Evolutionary conservation across 1,140 invertebrate genomes (phyloP), one percentile per base, ranked within the genome.

Genomic region (Tribolium madens): DNA sequence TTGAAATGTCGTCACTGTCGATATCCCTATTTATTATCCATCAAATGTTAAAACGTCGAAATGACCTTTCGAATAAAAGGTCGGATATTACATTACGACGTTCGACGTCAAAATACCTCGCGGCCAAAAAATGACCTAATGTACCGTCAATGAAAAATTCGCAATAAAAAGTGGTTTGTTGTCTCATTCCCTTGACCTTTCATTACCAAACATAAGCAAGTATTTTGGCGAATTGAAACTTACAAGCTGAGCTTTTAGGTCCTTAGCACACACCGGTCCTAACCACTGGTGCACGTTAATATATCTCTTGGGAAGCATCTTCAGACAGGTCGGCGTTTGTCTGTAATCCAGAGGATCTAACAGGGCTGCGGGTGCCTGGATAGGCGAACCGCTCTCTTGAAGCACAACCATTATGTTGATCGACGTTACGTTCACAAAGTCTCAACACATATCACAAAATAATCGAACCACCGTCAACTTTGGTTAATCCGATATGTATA

Each of bases 201-300:
- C 26, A 33, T 5, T 10, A 33, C 57, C 12, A 50, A 17, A 14
- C 1, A 17, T 12, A 50, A 50, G 4, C 18, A 21, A 26, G 21
- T 5, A 26, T 26, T 26, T 26, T 26, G 21, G 21, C 21, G 21
- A 50, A n/a, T 50, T 33, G 12, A 72, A 71, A 92, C 91, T 91
- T 91, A 93, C 89, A 89, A 91, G 88, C 90, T 92, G 89, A 82
- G 89, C 88, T 87, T 91, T 91, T 70, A 93, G 87, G 84, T 93
- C 91, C 87, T 93, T 91, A 68, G 89, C 87, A 79, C 89, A 89
- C 78, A 96, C 89, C 74, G 95, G 95, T 81, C 93, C 92, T 79
- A 96, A 87, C 93, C 94, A 95, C 84, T 94, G 93, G 87, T 96
- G 95, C 84, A 95, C 89, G 88, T 93, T 95, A 85, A 95, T 94